Evolutionary conservation across 2,113 vertebrate species (phyloP), one percentile per base, ranked within the genome.

Genomic region (Rallus limicola): DNA sequence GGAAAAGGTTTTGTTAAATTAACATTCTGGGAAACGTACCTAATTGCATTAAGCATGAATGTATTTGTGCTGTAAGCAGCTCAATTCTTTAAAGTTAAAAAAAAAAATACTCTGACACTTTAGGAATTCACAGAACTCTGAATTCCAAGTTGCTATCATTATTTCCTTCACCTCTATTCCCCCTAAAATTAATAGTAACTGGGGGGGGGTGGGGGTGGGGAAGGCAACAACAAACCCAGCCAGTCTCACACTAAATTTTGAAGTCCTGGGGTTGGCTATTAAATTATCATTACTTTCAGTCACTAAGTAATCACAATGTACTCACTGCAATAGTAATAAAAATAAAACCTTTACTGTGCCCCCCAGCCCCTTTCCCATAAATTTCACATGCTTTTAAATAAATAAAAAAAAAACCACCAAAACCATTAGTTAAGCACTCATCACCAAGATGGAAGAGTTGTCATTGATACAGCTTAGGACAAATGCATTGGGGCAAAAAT

Each of bases 1-100:
- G 81, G 50, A 94, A 94, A 93, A 69, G 90, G 71, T 77, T 96
- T 95, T 93, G 36, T 95, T 91, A 92, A 97, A 92, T 88, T 88
- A 88, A 90, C 63, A 65, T 76, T 82, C 69, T 84, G 82, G 44
- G 94, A 93, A 95, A 93, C 24, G 40, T 64, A 95, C n/a, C 62
- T 96, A 94, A 96, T 77, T 92, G 60, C 55, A 86, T 36, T 70
- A 85, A 93, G 80, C 29, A 58, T 9, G 14, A 84, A 76, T 0
- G 5, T 10, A 38, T 52, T 90, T 77, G 46, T 74, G 80, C 48
- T 71, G 16, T 16, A 55, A 95, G 34, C 59, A 60, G 69, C 9
- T 82, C 48, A 25, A 13, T 70, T 93, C 38, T 88, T 72, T 40
- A 34, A 68, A 82, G 65, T 44, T 24, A 67, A 80, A 82, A 36